Percentiles rank a stretch among this genome's conserved stretches.
phyloP scores from a whole-genome alignment of 2,888 invertebrate genomes.

The Dusona sp. region DNA sequence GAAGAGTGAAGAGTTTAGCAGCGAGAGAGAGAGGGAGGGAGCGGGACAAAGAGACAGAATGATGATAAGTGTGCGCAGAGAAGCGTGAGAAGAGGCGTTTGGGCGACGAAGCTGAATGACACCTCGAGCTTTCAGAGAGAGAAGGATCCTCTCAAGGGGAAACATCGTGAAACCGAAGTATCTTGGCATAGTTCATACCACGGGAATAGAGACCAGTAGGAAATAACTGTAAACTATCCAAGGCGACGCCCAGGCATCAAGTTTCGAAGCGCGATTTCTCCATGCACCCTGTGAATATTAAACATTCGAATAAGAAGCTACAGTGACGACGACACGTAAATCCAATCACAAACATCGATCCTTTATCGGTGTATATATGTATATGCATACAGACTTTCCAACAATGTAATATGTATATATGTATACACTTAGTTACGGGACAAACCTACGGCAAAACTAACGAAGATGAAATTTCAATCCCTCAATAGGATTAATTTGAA shows the following conservation, averaged over 20 bases:
- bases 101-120: constrained; percentile 39
- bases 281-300: constrained; percentile 55
- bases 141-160: constrained; percentile 9
- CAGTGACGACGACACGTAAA: constrained; percentile 20
- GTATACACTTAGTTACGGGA: constrained; percentile 11
- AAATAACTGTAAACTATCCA: constrained; percentile 34
- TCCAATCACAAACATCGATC: constrained; percentile 35
- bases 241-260: background rate
- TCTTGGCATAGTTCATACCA: constrained; percentile 42
- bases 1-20: constrained; percentile 13
- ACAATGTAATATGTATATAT: constrained; percentile 1
- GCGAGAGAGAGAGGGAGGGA: background rate
- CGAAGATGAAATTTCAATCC: constrained; percentile 33
- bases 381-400: background rate
- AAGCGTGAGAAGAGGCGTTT: constrained; percentile 47
- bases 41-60: constrained; percentile 17
- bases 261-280: constrained; percentile 27
- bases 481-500: constrained; percentile 40
- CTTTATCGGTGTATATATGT: constrained; percentile 28
- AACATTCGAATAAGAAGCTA: constrained; percentile 50
- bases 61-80: constrained; percentile 44
- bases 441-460: constrained; percentile 7
- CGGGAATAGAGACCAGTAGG: constrained; percentile 19
- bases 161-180: constrained; percentile 41
- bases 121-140: constrained; percentile 35